Conservation (phyloP, 2,797 vertebrate species). For the Schizopygopsis pylzovi region DNA sequence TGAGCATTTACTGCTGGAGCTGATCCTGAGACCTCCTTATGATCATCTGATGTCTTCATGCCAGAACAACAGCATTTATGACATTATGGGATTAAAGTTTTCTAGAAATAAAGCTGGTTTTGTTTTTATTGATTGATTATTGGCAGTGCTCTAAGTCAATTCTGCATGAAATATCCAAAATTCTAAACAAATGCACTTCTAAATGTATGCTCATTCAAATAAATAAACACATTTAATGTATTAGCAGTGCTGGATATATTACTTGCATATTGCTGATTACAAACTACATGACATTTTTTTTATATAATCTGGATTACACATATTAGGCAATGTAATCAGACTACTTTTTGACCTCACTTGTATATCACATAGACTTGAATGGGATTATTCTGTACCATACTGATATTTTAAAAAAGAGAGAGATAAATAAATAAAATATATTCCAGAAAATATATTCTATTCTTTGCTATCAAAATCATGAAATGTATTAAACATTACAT, state of each 20-base stretch:
- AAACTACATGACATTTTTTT: background rate
- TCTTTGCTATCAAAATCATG: no score
- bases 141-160: background rate
- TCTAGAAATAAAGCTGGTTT: background rate
- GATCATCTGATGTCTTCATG: background rate
- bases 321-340: background rate
- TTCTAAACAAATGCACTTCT: background rate
- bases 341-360: no score
- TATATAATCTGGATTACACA: background rate
- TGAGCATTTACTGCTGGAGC: conserved; percentile 38
- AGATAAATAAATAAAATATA: no score
- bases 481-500: no score
- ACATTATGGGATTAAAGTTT: background rate
- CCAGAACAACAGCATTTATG: background rate
- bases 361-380: no score
- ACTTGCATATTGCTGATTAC: background rate
- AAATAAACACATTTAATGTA: background rate
- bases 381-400: background rate
- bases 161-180: background rate
- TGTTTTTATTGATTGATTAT: background rate
- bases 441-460: no score
- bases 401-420: background rate
- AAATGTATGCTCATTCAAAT: background rate
- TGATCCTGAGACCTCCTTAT: background rate
- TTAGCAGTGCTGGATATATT: background rate